phyloP scores from a whole-genome alignment of 2,888 invertebrate species.

The Heterodera filipjevi region DNA sequence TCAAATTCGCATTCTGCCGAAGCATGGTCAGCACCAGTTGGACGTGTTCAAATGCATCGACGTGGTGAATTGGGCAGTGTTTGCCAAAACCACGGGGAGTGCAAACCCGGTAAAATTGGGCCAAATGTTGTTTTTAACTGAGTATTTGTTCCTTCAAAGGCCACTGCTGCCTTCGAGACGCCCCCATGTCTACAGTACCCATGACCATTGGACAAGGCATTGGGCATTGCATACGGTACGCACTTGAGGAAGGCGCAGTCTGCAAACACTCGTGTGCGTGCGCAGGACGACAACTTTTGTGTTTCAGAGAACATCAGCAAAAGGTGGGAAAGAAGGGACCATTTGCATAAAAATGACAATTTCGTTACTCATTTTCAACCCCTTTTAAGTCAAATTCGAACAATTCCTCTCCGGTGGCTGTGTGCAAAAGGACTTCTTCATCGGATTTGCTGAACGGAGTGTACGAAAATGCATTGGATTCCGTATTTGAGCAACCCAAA shows the following conservation, averaged over 20 bases:
- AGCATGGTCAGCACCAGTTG: not conserved
- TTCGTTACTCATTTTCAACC: not conserved
- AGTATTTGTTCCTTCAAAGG: constrained; percentile 14
- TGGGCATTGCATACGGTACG: constrained; percentile 34
- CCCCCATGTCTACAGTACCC: constrained; percentile 11
- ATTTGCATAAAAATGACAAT: not conserved
- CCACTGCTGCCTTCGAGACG: constrained; percentile 40
- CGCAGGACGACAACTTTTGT: constrained; percentile 33
- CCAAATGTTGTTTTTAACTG: not conserved
- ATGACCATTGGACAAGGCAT: not conserved
- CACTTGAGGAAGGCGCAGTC: constrained; percentile 27
- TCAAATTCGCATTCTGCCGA: not conserved
- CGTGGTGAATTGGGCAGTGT: constrained; percentile 37
- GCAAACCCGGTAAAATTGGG: constrained; percentile 39
- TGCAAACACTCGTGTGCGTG: constrained; percentile 41
- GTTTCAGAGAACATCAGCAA: constrained; percentile 27
- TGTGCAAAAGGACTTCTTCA: constrained; percentile 19
- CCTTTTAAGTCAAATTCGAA: not conserved
- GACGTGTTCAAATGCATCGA: constrained; percentile 8
- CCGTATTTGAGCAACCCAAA: not conserved
- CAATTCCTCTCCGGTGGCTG: not conserved
- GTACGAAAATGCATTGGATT: constrained; percentile 24
- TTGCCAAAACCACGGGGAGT: constrained; percentile 41
- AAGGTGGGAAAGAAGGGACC: not conserved
- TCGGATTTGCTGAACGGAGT: constrained; percentile 22